Conservation (phyloP, 2,797 vertebrate species). For the Coilia nasus region DNA sequence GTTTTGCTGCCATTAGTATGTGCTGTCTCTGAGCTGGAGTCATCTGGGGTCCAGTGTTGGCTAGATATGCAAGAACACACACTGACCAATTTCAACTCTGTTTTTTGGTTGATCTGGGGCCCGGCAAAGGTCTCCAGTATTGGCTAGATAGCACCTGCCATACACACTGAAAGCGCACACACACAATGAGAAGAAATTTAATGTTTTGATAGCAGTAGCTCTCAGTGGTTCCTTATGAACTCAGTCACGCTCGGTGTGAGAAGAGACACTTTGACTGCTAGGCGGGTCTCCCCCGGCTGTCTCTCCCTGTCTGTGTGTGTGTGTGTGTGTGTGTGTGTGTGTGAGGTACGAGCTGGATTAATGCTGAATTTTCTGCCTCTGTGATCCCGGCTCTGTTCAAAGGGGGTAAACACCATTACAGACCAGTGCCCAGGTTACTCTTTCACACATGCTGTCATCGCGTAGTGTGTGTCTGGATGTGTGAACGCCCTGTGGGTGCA, state of each 20-base stretch:
- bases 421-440: background rate
- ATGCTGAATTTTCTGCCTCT: background rate
- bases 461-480: background rate
- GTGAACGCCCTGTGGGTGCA: background rate
- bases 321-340: constrained; percentile 36
- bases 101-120: no score
- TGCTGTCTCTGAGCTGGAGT: no score
- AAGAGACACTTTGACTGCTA: no score
- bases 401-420: constrained; percentile 21
- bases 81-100: no score
- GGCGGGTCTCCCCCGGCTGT: background rate
- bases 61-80: no score
- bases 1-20: no score
- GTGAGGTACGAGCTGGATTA: constrained; percentile 10
- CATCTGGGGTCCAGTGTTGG: no score
- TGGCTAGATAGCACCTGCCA: background rate
- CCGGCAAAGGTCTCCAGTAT: no score
- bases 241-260: no score
- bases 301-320: background rate
- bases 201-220: no score
- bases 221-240: no score
- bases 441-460: background rate
- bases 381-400: constrained; percentile 43
- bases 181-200: background rate
- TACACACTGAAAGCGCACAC: background rate